Evolutionary conservation across 2,888 invertebrate species (phyloP), one percentile per base, ranked within the genome.

Genomic region (Stramonita haemastoma): DNA sequence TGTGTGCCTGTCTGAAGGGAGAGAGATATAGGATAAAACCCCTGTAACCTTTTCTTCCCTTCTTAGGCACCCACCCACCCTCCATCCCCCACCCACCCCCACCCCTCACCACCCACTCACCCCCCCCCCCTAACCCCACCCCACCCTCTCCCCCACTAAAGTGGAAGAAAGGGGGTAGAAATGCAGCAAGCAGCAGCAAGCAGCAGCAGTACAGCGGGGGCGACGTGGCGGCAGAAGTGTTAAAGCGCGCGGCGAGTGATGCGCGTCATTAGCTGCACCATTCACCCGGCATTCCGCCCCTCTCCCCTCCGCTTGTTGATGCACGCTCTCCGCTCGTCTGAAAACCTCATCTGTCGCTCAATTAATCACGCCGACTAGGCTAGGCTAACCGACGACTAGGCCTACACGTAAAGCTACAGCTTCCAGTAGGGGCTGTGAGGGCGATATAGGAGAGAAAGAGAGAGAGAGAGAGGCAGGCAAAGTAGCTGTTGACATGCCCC

Each of bases 211-310:
- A n/a, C n/a, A n/a, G n/a, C n/a, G n/a, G n/a, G n/a, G n/a, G n/a
- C n/a, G n/a, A n/a, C n/a, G n/a, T n/a, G 46, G 46, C n/a, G n/a
- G n/a, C n/a, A n/a, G n/a, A 46, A 46, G 85, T 60, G 87, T 86
- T 60, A 86, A 86, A 86, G 34, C 86, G 86, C 34, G 86, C 86
- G 86, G 32, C 19, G 86, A 86, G 86, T 86, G 86, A 86, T 86
- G 32, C 86, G 86, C 86, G 60, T 86, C 86, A 86, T 86, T 86
- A 86, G 86, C 32, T 66, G 66, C 60, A 29, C 86, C 60, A 86
- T 86, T 86, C 86, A 66, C 86, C 66, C 19, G 22, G 46, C 86
- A 86, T 86, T 86, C 66, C 86, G 60, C 86, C 32, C 60, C 32
- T 66, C 29, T 32, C 86, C 8, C 46, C 66, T 34, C 66, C 32